Conservation (phyloP, 2,888 invertebrate genomes). For the Volucella inflata region DNA sequence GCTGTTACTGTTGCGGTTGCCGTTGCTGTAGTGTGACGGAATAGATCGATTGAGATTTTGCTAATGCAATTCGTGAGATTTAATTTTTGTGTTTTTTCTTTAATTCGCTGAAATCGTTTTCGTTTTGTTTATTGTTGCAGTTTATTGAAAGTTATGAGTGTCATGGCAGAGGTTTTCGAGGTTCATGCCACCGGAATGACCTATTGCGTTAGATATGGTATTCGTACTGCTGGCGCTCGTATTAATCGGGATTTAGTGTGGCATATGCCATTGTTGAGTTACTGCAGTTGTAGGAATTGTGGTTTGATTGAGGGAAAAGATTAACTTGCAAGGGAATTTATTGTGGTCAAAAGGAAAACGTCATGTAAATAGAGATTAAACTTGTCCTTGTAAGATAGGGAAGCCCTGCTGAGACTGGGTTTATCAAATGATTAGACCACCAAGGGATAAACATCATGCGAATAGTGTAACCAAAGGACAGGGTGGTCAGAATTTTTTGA, state of each 20-base stretch:
- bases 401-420: slow-evolving; percentile 7
- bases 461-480: background rate
- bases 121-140: slow-evolving; percentile 50
- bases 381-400: slow-evolving; percentile 44
- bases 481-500: background rate
- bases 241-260: slow-evolving; percentile 33
- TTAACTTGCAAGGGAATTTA: slow-evolving; percentile 36
- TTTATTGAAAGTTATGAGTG: slow-evolving; percentile 75
- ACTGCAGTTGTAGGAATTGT: slow-evolving; percentile 31
- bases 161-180: slow-evolving; percentile 72
- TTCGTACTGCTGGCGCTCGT: background rate
- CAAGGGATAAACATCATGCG: background rate
- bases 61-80: slow-evolving; percentile 66
- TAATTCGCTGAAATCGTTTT: slow-evolving; percentile 1
- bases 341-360: slow-evolving; percentile 9
- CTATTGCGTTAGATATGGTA: slow-evolving; percentile 57
- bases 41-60: slow-evolving; percentile 49
- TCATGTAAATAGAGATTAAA: slow-evolving; percentile 6
- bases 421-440: slow-evolving; percentile 1
- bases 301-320: slow-evolving; percentile 45
- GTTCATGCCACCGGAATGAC: slow-evolving; percentile 71
- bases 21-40: slow-evolving; percentile 26
- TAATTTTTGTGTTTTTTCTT: slow-evolving; percentile 32
- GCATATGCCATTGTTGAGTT: slow-evolving; percentile 37
- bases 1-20: too few relatives aligned